Base-by-base conservation (phyloP, 1,140 invertebrate genomes). In the Brachionus rotundiformis region DNA sequence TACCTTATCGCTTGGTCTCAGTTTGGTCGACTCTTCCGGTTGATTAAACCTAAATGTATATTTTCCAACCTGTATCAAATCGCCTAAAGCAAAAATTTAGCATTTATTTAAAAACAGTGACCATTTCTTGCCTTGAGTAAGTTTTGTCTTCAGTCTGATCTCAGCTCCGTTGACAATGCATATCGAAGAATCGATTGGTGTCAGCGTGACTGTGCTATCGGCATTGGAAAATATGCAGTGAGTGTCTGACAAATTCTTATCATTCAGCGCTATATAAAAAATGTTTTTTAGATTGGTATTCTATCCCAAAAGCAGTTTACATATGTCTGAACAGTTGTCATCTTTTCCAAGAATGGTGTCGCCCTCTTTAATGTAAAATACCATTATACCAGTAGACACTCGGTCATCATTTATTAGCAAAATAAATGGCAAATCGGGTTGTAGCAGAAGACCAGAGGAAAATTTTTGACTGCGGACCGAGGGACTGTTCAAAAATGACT, bases 11-110 rank as follows among this genome's bases (percentile, higher is more conserved):
- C 36, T 79, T 41, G 36, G 44, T 79, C 93, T 90, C 59, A 95
- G 87, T 86, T 94, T 93, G 11, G 93, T 93, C 11, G 94, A 94
- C 87, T 95, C 94, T 0, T 90, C 92, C 27, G 94, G 94, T 90
- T 96, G 93, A 88, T 95, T 96, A 87, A 94, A 95, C 39, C 94
- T 91, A 87, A 96, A 96, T 90, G 95, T 94, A 86, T 94, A 95
- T 82, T 93, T 91, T 2, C 94, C 94, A 19, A 96, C 89, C 29
- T 95, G 88, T 33, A 96, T 92, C 31, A 94, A 93, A 85, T 92
- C 93, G 41, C 93, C 92, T 92, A 59, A 7, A 39, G 59, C 27
- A 54, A 54, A 54, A 54, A 19, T 54, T 19, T 54, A 54, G 16
- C 47, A 54, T 19, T 19, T 6, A 54, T 23, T 54, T 54, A 54